These are phyloP conservation scores for Heliconius ismenius DNA, from an alignment of 2,888 invertebrate genomes.

Conservation along the genomic window DNA sequence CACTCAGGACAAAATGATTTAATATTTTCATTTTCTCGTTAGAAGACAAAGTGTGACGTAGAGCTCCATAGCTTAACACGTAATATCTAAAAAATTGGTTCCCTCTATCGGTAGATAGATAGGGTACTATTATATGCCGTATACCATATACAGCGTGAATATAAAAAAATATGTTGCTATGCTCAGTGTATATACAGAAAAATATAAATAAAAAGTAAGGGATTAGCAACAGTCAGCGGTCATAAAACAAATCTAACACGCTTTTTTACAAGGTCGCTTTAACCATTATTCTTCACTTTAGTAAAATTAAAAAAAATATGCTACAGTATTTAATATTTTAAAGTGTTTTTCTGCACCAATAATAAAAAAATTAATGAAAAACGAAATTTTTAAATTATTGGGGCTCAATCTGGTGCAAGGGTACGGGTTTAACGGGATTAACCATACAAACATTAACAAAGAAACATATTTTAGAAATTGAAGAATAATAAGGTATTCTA, in stretches of 20 bases:
- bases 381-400: too few relatives aligned
- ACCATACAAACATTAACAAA: too few relatives aligned
- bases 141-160: background rate
- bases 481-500: too few relatives aligned
- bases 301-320: background rate
- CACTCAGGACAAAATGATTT: background rate
- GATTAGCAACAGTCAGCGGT: conserved; percentile 54
- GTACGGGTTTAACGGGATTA: too few relatives aligned
- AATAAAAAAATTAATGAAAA: too few relatives aligned
- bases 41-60: background rate
- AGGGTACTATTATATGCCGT: too few relatives aligned
- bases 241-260: conserved; percentile 54
- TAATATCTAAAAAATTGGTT: background rate
- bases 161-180: background rate
- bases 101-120: too few relatives aligned
- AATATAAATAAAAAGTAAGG: background rate
- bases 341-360: too few relatives aligned
- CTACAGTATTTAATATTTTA: too few relatives aligned
- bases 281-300: conserved; percentile 23
- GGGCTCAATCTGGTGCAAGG: too few relatives aligned
- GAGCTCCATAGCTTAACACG: background rate
- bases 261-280: conserved; percentile 56
- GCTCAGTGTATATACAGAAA: background rate
- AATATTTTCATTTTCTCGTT: background rate
- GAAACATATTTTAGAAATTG: too few relatives aligned